phyloP scores from a whole-genome alignment of 1,140 invertebrate genomes.

The Physella acuta region DNA sequence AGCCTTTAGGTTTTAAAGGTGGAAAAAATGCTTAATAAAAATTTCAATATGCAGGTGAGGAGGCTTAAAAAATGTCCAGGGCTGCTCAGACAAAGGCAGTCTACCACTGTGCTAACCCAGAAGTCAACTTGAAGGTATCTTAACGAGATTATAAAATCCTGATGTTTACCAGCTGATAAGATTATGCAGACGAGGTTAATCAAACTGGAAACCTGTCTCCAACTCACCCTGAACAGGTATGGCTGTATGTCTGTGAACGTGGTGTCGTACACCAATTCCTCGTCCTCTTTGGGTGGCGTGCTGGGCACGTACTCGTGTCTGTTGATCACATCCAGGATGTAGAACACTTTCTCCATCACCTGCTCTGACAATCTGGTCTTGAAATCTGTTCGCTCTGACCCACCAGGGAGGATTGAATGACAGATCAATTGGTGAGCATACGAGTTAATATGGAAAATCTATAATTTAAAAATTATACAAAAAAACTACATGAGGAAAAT shows the following conservation, averaged over 20 bases:
- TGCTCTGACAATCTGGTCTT: constrained; percentile 88
- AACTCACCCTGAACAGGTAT: constrained; percentile 81
- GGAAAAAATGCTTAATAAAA: too few species aligned
- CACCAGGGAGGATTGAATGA: too few species aligned
- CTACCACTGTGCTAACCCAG: too few species aligned
- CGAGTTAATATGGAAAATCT: neutral
- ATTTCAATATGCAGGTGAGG: too few species aligned
- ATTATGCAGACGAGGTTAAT: too few species aligned
- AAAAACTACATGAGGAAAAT: neutral
- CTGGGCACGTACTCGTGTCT: constrained; percentile 92
- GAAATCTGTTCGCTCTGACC: constrained; percentile 79
- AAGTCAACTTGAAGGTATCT: too few species aligned
- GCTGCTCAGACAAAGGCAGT: too few species aligned
- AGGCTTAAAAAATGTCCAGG: too few species aligned
- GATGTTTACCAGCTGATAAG: too few species aligned
- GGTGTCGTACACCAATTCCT: constrained; percentile 93
- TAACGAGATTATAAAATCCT: too few species aligned
- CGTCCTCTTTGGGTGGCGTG: constrained; percentile 87
- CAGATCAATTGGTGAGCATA: too few species aligned
- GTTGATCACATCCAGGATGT: constrained; percentile 93
- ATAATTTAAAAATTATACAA: neutral
- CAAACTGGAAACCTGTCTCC: neutral
- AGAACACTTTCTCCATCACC: constrained; percentile 87
- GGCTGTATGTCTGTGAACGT: constrained; percentile 89
- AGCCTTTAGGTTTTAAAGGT: too few species aligned